Evolutionary conservation across 2,888 invertebrate genomes (phyloP).

Genomic region (Celastrina argiolus): DNA sequence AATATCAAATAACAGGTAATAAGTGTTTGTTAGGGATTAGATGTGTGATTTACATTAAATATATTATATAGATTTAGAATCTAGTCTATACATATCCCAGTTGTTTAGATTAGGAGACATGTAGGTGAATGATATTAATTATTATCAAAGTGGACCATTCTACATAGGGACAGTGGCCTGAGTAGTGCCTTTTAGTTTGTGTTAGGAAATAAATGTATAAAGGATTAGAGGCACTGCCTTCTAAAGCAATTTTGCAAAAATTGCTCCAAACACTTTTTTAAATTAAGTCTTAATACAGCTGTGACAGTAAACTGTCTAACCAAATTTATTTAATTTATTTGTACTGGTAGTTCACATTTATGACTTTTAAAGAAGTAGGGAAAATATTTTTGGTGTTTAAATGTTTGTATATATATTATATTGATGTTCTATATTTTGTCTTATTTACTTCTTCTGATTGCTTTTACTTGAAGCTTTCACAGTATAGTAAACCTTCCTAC

Average conservation of each 20-base stretch:
- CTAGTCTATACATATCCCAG: slow-evolving; percentile 30
- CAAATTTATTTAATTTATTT: not conserved
- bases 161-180: slow-evolving; percentile 65
- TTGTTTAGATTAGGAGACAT: slow-evolving; percentile 18
- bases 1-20: not conserved
- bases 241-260: slow-evolving; percentile 28
- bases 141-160: slow-evolving; percentile 60
- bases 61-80: slow-evolving; percentile 21
- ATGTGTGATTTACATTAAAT: not conserved
- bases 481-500: not conserved
- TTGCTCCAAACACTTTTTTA: slow-evolving; percentile 5
- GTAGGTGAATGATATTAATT: slow-evolving; percentile 25
- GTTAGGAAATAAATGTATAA: slow-evolving; percentile 33
- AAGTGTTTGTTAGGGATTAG: not conserved
- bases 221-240: slow-evolving; percentile 55
- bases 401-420: not conserved
- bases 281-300: not conserved
- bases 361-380: not conserved
- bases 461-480: not conserved
- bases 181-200: slow-evolving; percentile 66
- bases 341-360: not conserved
- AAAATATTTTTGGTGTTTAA: not conserved
- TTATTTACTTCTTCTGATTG: not conserved
- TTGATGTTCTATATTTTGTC: not conserved
- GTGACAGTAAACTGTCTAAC: not conserved